A percentile compares a stretch with the other conserved stretches of the same genome.
Evolutionary conservation across 2,888 invertebrate species (phyloP).

Genomic region (Cheilosia scutellata): DNA sequence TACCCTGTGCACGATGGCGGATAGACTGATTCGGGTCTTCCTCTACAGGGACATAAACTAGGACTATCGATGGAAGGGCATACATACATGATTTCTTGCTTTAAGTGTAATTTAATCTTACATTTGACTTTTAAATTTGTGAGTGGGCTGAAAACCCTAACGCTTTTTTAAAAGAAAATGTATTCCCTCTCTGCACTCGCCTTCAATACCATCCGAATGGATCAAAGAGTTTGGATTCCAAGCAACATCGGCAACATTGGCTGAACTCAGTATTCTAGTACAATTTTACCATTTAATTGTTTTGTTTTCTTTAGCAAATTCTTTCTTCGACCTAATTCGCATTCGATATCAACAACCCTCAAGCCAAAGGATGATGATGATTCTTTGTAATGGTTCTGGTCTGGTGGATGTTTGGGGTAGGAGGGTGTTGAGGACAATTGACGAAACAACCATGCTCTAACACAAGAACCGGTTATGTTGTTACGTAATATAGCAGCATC

Average conservation of each 20-base stretch:
- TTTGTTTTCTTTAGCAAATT: slow-evolving; percentile 12
- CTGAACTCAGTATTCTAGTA: slow-evolving; percentile 28
- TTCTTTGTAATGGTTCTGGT: not conserved
- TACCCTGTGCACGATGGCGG: too few relatives aligned
- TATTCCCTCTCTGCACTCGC: too few relatives aligned
- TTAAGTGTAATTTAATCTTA: too few relatives aligned
- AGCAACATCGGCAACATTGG: not conserved
- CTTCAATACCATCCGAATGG: too few relatives aligned
- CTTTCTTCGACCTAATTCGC: slow-evolving; percentile 18
- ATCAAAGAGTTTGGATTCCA: too few relatives aligned
- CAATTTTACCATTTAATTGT: not conserved
- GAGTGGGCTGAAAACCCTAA: too few relatives aligned
- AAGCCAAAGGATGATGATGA: slow-evolving; percentile 8
- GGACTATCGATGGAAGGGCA: too few relatives aligned
- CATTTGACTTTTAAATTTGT: too few relatives aligned
- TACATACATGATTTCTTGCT: too few relatives aligned
- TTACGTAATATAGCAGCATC: slow-evolving; percentile 36
- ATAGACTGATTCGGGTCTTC: too few relatives aligned
- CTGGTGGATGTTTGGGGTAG: not conserved
- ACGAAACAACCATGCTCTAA: slow-evolving; percentile 38
- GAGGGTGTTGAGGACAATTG: not conserved
- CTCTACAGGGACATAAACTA: too few relatives aligned
- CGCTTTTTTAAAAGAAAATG: too few relatives aligned
- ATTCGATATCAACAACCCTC: slow-evolving; percentile 3
- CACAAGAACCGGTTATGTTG: slow-evolving; percentile 49